A percentile compares a stretch with the other conserved stretches of the same genome.
phyloP scores from a whole-genome alignment of 30 jellyfish, hydroid and myxozoan species.

The Aurelia aurita region DNA sequence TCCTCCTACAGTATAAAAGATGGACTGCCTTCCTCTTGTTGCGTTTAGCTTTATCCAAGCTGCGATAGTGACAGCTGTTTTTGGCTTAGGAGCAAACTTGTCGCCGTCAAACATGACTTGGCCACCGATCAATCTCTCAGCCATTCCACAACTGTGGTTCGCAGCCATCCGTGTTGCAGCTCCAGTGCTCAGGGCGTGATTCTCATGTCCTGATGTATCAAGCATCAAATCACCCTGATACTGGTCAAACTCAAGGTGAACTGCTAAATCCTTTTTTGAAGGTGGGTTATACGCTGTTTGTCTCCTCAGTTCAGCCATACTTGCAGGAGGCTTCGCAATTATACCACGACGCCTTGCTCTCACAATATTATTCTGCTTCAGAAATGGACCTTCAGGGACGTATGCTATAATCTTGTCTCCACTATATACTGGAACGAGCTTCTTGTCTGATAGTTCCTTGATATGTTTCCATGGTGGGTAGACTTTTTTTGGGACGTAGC shows the following conservation, averaged over 20 bases:
- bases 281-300: slow-evolving; percentile 86
- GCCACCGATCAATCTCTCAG: slow-evolving; percentile 89
- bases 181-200: slow-evolving; percentile 84
- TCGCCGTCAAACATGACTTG: slow-evolving; percentile 85
- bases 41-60: slow-evolving; percentile 86
- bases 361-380: slow-evolving; percentile 54
- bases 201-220: slow-evolving; percentile 89
- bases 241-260: slow-evolving; percentile 86
- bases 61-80: slow-evolving; percentile 83
- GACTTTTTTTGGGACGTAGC: slow-evolving; percentile 46
- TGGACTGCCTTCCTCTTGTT: slow-evolving; percentile 80
- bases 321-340: slow-evolving; percentile 54
- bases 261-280: slow-evolving; percentile 72
- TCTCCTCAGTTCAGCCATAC: slow-evolving; percentile 56
- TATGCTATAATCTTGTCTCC: slow-evolving; percentile 74
- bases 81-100: slow-evolving; percentile 84
- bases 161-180: slow-evolving; percentile 91
- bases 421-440: slow-evolving; percentile 79
- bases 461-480: slow-evolving; percentile 67
- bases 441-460: slow-evolving; percentile 25
- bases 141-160: slow-evolving; percentile 96
- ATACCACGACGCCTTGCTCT: slow-evolving; percentile 77
- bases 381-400: slow-evolving; percentile 65
- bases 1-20: slow-evolving; percentile 91
- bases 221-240: slow-evolving; percentile 78